Percentiles rank a stretch among this genome's conserved stretches.
These are phyloP conservation scores for Rotaria magnacalcarata DNA, from an alignment of 2,888 invertebrate species.

Conservation along the genomic window DNA sequence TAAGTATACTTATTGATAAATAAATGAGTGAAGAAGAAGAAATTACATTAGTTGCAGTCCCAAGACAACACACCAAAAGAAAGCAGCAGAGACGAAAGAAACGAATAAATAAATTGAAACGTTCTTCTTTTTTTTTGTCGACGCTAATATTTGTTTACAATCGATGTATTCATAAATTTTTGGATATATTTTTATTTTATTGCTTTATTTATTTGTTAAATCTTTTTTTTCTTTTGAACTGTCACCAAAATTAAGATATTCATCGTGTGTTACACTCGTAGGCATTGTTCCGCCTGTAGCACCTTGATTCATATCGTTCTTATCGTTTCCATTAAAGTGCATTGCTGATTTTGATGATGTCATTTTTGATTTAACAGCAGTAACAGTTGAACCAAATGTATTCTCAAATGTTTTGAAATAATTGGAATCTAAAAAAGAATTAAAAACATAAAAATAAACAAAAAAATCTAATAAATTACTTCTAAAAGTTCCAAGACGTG, in stretches of 20 bases:
- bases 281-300: neutral
- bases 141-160: no score
- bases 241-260: neutral
- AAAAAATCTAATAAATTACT: neutral
- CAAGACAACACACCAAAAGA: no score
- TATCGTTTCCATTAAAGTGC: neutral
- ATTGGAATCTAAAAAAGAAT: neutral
- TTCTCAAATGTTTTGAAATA: constrained; percentile 43
- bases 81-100: no score
- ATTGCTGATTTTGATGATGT: constrained; percentile 15
- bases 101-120: no score
- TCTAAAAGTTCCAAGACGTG: constrained; percentile 38
- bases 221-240: neutral
- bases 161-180: neutral
- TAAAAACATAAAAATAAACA: neutral
- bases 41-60: neutral
- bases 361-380: constrained; percentile 33
- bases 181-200: neutral
- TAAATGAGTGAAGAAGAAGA: neutral
- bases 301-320: neutral
- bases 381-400: constrained; percentile 40
- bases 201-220: neutral
- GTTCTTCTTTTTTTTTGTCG: no score
- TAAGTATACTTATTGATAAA: neutral
- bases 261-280: neutral